A percentile compares a stretch with the other conserved stretches of the same genome.
Conservation (phyloP, 2,888 invertebrate species). For the Lepetodrilus schrolli region DNA sequence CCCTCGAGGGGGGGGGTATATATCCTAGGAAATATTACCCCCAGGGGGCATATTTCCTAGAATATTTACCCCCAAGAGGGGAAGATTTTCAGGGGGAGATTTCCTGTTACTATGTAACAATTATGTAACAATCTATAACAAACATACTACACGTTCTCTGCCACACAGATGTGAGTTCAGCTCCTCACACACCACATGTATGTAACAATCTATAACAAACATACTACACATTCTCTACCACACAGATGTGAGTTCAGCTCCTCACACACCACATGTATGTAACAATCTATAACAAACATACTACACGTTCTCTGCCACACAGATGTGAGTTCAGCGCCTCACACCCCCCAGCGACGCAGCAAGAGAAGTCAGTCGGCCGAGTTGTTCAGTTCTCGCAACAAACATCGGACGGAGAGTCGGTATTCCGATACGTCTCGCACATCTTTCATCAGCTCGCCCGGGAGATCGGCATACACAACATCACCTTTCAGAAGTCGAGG, state of each 20-base stretch:
- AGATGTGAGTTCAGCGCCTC: constrained; percentile 40
- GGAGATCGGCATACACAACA: neutral
- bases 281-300: too few species aligned
- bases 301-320: neutral
- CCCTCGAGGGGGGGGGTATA: too few species aligned
- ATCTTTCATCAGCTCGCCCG: neutral
- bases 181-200: constrained; percentile 36
- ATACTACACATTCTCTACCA: too few species aligned
- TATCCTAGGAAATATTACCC: too few species aligned
- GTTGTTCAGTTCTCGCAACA: neutral
- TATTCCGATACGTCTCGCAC: neutral
- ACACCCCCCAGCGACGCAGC: constrained; percentile 33
- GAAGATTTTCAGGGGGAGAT: too few species aligned
- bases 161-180: constrained; percentile 35
- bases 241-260: too few species aligned
- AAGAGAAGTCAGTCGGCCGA: constrained; percentile 2
- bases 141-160: neutral
- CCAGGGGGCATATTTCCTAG: too few species aligned
- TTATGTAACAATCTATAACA: too few species aligned
- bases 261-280: too few species aligned
- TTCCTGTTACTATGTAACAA: too few species aligned
- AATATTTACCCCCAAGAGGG: too few species aligned
- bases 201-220: too few species aligned
- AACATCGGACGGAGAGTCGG: neutral
- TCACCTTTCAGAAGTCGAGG: neutral